A percentile compares a stretch with the other conserved stretches of the same genome.
Evolutionary conservation across 2,113 vertebrate species (phyloP).

Genomic region (Dipodomys spectabilis): DNA sequence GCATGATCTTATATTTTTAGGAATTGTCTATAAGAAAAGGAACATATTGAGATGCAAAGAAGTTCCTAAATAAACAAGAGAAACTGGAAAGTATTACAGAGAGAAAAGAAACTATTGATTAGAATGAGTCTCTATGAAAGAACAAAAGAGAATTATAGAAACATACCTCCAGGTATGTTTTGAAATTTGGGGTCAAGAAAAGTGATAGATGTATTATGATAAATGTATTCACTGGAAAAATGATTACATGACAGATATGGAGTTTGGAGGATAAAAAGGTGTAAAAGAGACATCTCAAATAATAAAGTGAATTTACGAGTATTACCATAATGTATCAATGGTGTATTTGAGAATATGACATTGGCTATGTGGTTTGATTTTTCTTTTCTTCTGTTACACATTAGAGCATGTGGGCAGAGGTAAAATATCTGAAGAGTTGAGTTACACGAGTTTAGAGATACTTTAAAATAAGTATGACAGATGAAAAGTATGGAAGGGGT

Average conservation of each 20-base stretch:
- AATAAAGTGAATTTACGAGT: background rate
- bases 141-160: background rate
- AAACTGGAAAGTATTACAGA: background rate
- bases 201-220: background rate
- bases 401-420: background rate
- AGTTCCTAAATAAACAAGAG: background rate
- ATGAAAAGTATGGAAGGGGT: background rate
- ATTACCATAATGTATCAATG: background rate
- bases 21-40: background rate
- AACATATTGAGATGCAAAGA: background rate
- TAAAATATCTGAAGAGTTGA: background rate
- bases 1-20: background rate
- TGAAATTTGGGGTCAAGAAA: background rate
- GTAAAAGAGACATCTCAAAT: background rate
- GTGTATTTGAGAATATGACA: background rate
- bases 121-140: background rate
- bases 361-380: background rate
- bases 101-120: background rate
- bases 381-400: background rate
- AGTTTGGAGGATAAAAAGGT: background rate
- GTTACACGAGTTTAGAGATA: background rate
- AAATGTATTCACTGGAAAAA: background rate
- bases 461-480: background rate
- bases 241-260: background rate
- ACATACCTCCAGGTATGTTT: background rate